phyloP scores from a whole-genome alignment of 2,797 vertebrate genomes.

The Anabacerthia variegaticeps region DNA sequence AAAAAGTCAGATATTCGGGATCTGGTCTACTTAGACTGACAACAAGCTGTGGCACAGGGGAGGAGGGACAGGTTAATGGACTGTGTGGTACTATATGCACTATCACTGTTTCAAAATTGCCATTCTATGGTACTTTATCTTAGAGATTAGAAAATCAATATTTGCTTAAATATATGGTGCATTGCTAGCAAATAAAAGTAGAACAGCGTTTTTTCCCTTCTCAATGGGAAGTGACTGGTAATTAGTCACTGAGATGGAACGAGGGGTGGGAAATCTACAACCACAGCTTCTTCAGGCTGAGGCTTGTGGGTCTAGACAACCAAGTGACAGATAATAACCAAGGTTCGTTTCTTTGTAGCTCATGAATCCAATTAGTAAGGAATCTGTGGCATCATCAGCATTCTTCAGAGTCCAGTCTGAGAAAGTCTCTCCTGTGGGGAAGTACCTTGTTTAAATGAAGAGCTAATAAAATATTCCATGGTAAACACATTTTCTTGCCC shows the following conservation, averaged over 20 bases:
- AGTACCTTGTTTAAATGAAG: neutral
- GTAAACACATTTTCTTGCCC: slow-evolving; percentile 33
- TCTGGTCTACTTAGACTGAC: neutral
- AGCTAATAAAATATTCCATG: slow-evolving; percentile 20
- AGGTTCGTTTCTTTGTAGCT: neutral
- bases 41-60: neutral
- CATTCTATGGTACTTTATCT: slow-evolving; percentile 37
- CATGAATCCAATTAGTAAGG: neutral
- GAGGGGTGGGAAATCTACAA: neutral
- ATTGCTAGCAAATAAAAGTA: slow-evolving; percentile 49
- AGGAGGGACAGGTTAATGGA: neutral
- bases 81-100: neutral
- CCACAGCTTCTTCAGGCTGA: neutral
- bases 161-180: slow-evolving; percentile 55
- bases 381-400: neutral
- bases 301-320: neutral
- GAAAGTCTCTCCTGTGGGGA: neutral
- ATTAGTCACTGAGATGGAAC: slow-evolving; percentile 38
- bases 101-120: neutral
- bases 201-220: neutral
- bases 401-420: slow-evolving; percentile 4
- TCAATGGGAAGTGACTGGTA: slow-evolving; percentile 4
- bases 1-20: neutral
- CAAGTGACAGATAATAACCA: neutral
- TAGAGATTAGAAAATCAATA: slow-evolving; percentile 60